phyloP scores from a whole-genome alignment of 2,888 invertebrate species.

The Callyntrura guangdongensis region DNA sequence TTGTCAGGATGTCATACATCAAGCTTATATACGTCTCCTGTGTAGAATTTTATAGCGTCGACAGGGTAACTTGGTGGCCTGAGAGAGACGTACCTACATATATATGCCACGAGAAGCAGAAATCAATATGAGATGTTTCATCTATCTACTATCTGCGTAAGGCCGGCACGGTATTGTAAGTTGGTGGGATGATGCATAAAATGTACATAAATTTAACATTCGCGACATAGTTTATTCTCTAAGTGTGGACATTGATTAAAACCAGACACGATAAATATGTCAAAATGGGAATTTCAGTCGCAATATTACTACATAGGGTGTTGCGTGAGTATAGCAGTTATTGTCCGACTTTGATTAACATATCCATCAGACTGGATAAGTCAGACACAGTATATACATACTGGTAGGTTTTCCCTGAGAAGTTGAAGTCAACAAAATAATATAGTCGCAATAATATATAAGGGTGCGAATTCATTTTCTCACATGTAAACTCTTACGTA shows the following conservation, averaged over 20 bases:
- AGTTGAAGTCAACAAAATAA: neutral
- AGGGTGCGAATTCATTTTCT: too few relatives aligned
- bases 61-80: neutral
- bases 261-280: slow-evolving; percentile 37
- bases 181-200: slow-evolving; percentile 49
- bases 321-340: slow-evolving; percentile 59
- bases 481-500: neutral
- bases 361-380: slow-evolving; percentile 1
- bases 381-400: neutral
- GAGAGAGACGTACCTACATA: neutral
- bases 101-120: neutral
- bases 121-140: slow-evolving; percentile 16
- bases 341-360: neutral
- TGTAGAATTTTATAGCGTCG: neutral
- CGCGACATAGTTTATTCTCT: neutral
- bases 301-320: slow-evolving; percentile 59
- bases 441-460: too few relatives aligned
- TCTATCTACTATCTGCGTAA: neutral
- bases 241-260: slow-evolving; percentile 27
- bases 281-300: slow-evolving; percentile 5
- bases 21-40: neutral
- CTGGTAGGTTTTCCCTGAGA: neutral
- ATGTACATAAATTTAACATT: slow-evolving; percentile 22
- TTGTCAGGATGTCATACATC: slow-evolving; percentile 34
- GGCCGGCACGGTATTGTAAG: slow-evolving; percentile 54